Base-by-base conservation (phyloP, 2,888 invertebrate genomes). In the Apodemia duryi region DNA sequence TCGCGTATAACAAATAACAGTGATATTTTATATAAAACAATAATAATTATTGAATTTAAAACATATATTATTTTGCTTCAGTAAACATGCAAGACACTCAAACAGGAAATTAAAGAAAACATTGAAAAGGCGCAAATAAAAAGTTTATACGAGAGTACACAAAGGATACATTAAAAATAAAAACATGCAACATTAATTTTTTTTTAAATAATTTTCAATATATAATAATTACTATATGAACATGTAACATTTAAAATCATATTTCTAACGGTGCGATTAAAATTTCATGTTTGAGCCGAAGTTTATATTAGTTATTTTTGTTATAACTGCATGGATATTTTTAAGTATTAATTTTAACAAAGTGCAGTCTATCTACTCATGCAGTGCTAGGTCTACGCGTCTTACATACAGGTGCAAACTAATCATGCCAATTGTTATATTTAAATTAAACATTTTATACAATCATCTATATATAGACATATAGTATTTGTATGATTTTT, bases 221-320 rank as follows among this genome's bases (percentile, higher is more conserved):
- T 43, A 43, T 43, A 43, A 43, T 11, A 43, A 43, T 43, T 43
- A 43, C 43, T 43, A 43, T 43, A 10, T 10, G 43, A 43, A 43
- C 11, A 43, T 10, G 21, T 21, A 21, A 21, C 21, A 21, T 21
- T 21, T 35, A 35, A 35, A 35, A 7, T 38, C 7, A 38, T 7
- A 38, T 38, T 6, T 7, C 38, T 38, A 38, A 69, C 35, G 69
- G 65, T 70, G 69, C 68, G 74, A 69, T 77, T 73, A 67, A 73
- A 84, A 87, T 84, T 88, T 86, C 83, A 74, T 84, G 88, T 89
- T 88, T 85, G 86, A 88, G 88, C 75, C 57, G 28, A 32, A 67
- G 57, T 63, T 63, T 46, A 29, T 65, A 61, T 64, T 43, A 43
- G 61, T 62, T 65, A 64, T 64, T 66, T 66, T 66, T 67, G 46